Evolutionary conservation across 2,888 invertebrate species (phyloP), one percentile per base, ranked within the genome.

Genomic region (Rambutsinella grinnellia): DNA sequence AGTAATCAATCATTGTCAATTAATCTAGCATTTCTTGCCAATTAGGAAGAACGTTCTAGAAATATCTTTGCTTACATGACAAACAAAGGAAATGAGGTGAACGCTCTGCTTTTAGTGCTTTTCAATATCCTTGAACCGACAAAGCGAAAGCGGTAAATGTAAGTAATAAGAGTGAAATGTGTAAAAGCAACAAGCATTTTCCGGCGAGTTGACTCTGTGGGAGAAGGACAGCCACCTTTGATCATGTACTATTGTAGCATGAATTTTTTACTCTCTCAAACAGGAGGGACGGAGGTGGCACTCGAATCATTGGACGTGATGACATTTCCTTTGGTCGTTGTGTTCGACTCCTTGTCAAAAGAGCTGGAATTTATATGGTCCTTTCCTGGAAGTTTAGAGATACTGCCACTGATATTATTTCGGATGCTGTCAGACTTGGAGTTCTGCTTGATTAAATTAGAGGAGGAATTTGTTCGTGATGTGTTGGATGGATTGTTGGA

Each of bases 391-490:
- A 75, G 75, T 19, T 75, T 75, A 2, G 71, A 57, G 21, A 62
- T 56, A 19, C 21, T 46, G 27, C 57, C 49, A 54, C 66, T 66
- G 58, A 66, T 61, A 61, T 75, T 75, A 51, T 75, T 75, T 62
- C 75, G 75, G 21, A 68, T 26, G 36, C 19, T 75, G 68, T 75
- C 75, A 75, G 75, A 60, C 75, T 75, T 75, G 44, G 75, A 75
- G 68, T 75, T 75, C 28, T 75, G 75, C 51, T 75, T 75, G 75
- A 75, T 75, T 68, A 75, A 62, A 68, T 75, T 75, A 75, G 75
- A 17, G 15, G 61, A 53, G 36, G 75, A 75, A 75, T 75, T 75
- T 54, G 75, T 68, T 75, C 68, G 54, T 17, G 75, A 75, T 56
- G 56, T 44, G 44, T 62, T 75, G 28, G 66, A 21, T 51, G 62